Conservation (phyloP, 2,888 invertebrate genomes). For the Epirrhoe tristata region DNA sequence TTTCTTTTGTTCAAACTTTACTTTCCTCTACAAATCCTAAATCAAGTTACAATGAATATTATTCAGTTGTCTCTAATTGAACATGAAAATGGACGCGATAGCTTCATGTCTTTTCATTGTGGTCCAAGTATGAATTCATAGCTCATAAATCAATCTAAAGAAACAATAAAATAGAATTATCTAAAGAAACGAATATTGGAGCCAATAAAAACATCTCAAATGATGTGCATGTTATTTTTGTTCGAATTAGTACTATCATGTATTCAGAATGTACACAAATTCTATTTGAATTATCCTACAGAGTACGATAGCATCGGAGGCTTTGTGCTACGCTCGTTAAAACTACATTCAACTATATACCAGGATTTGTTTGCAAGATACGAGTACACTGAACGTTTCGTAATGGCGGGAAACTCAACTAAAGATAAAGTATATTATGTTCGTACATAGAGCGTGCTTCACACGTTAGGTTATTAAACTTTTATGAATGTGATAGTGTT, state of each 20-base stretch:
- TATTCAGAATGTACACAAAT: constrained; percentile 52
- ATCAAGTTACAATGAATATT: neutral
- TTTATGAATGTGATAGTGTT: neutral
- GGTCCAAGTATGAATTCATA: too few relatives aligned
- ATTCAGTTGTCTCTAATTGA: too few relatives aligned
- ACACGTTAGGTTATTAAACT: neutral
- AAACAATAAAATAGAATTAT: too few relatives aligned
- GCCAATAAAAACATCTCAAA: too few relatives aligned
- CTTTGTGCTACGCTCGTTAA: constrained; percentile 54
- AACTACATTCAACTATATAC: constrained; percentile 52
- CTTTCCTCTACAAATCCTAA: neutral
- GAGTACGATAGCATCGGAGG: constrained; percentile 52
- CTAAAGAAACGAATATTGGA: too few relatives aligned
- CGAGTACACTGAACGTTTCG: constrained; percentile 20
- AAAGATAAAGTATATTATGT: neutral
- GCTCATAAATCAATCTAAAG: too few relatives aligned
- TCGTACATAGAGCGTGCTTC: neutral
- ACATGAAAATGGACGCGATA: too few relatives aligned
- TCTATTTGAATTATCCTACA: constrained; percentile 55
- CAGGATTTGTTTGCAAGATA: constrained; percentile 23
- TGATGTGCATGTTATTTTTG: neutral
- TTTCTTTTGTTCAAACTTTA: neutral
- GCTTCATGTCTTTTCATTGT: too few relatives aligned
- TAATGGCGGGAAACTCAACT: constrained; percentile 18
- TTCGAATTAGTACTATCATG: constrained; percentile 18